phyloP scores from a whole-genome alignment of 2,888 invertebrate genomes.

The Harmothoe impar region DNA sequence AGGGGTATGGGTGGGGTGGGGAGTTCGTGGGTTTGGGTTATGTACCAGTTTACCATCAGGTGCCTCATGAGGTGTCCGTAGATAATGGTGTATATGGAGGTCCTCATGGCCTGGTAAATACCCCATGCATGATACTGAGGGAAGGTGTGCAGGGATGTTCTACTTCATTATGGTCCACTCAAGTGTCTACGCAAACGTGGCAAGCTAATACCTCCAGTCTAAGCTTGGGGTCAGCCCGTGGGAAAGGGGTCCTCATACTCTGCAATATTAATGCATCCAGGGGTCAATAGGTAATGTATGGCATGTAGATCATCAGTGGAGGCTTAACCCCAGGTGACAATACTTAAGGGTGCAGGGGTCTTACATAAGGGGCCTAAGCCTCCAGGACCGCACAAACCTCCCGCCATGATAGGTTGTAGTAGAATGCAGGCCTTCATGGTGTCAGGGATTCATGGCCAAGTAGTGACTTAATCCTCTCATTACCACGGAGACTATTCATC shows the following conservation, averaged over 20 bases:
- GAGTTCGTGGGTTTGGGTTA: too few relatives aligned
- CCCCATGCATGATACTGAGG: neutral
- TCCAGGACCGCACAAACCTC: neutral
- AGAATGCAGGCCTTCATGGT: neutral
- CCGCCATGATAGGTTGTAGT: neutral
- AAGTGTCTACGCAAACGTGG: neutral
- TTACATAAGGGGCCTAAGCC: neutral
- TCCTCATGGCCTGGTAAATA: neutral
- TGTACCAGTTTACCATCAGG: neutral
- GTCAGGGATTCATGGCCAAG: neutral
- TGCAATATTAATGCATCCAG: neutral
- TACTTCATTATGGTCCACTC: neutral
- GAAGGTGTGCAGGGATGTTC: neutral
- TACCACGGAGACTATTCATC: neutral
- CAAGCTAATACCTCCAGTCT: neutral
- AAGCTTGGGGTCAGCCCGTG: neutral
- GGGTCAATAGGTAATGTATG: neutral
- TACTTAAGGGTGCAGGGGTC: neutral
- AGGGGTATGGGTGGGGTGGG: neutral
- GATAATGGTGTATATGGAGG: neutral
- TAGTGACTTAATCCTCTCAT: neutral
- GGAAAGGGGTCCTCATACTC: neutral
- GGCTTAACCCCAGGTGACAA: slow-evolving; percentile 3
- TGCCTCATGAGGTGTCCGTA: neutral
- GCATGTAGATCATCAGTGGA: neutral